A percentile compares a stretch with the other conserved stretches of the same genome.
Conservation (phyloP, 2,113 vertebrate species). For the Seriola quinqueradiata region DNA sequence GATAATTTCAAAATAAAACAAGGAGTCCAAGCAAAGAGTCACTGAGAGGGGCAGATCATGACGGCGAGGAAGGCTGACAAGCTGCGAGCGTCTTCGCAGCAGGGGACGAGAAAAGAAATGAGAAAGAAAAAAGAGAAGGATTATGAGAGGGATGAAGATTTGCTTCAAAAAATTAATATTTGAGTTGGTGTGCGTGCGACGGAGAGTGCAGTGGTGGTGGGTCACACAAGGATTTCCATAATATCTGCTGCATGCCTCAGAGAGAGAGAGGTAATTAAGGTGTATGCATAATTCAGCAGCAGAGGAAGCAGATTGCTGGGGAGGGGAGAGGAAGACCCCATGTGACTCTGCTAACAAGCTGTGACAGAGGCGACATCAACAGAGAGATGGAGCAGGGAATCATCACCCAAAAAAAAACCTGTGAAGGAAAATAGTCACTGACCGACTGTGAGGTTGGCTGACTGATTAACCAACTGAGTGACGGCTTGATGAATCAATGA, state of each 20-base stretch:
- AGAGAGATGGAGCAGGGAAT: conserved; percentile 23
- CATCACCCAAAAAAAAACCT: neutral
- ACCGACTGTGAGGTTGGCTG: neutral
- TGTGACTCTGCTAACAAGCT: conserved; percentile 60
- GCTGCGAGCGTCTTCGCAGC: neutral
- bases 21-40: no score
- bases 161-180: conserved; percentile 1
- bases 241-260: conserved; percentile 22
- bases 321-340: conserved; percentile 25
- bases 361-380: conserved; percentile 50
- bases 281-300: conserved; percentile 80
- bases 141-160: conserved; percentile 3
- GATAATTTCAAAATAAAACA: no score
- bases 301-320: conserved; percentile 43
- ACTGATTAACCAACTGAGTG: conserved; percentile 10
- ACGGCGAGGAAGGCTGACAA: neutral
- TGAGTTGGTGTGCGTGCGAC: neutral
- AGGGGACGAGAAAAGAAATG: neutral
- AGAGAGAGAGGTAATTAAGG: conserved; percentile 70
- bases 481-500: conserved; percentile 15
- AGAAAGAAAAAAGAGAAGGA: neutral
- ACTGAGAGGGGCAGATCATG: no score
- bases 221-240: conserved; percentile 31
- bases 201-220: neutral
- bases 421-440: neutral